These are phyloP conservation scores for Diachasma alloeum DNA, from an alignment of 1,140 invertebrate genomes.

Conservation along the genomic window DNA sequence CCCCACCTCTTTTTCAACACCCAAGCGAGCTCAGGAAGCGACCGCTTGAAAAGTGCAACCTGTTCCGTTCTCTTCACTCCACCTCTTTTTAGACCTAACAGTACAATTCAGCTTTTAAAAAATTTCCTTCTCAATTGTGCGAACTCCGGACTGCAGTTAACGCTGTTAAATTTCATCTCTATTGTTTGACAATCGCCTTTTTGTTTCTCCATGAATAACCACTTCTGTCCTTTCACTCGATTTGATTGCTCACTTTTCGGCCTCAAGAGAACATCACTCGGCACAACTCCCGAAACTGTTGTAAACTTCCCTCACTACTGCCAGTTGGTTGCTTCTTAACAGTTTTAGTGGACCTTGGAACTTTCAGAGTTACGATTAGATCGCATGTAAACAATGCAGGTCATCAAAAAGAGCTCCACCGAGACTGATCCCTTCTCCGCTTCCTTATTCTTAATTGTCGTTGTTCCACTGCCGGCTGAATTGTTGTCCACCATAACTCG, in stretches of 20 bases:
- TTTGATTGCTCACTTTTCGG: slow-evolving; percentile 1
- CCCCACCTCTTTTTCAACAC: neutral
- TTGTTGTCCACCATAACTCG: neutral
- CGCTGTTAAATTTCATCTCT: neutral
- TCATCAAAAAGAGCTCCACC: slow-evolving; percentile 10
- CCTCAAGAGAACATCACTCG: neutral
- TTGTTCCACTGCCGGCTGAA: slow-evolving; percentile 34
- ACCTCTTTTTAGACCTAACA: slow-evolving; percentile 6
- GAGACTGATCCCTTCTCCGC: slow-evolving; percentile 25
- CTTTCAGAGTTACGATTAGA: neutral
- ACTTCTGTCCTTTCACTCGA: neutral
- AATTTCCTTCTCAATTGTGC: slow-evolving; percentile 47
- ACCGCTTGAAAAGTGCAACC: slow-evolving; percentile 52
- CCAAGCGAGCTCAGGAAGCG: neutral
- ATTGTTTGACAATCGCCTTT: slow-evolving; percentile 3
- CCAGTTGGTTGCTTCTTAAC: neutral
- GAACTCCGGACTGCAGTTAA: neutral
- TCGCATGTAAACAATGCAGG: slow-evolving; percentile 3
- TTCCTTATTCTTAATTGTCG: slow-evolving; percentile 37
- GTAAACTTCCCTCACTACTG: neutral
- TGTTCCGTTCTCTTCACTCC: slow-evolving; percentile 21
- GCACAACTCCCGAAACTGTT: neutral
- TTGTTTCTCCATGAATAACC: neutral
- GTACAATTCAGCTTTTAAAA: slow-evolving; percentile 36
- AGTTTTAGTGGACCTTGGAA: neutral